Conservation (phyloP, 2,888 invertebrate species). For the Lasioglossum zephyrum region DNA sequence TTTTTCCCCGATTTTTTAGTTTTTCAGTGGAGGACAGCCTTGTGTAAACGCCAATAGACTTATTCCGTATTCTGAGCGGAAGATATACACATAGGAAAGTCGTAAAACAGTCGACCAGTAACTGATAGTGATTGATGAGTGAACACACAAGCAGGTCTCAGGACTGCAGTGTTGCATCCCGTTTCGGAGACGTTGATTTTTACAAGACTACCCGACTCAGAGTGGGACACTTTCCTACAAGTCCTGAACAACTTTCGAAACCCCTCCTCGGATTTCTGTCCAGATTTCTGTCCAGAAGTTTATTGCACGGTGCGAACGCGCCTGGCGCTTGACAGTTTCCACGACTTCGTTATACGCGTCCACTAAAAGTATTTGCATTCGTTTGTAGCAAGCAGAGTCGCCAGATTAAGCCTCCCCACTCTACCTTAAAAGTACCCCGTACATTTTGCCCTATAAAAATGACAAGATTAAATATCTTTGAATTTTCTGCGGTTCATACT, state of each 20-base stretch:
- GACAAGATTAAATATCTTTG: too few species aligned
- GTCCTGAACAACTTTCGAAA: not conserved
- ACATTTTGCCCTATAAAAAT: too few species aligned
- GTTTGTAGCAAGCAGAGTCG: not conserved
- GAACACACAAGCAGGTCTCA: not conserved
- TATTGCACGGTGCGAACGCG: not conserved
- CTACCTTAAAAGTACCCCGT: too few species aligned
- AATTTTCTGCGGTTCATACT: too few species aligned
- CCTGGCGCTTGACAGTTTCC: not conserved
- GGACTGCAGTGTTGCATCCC: not conserved
- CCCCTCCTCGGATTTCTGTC: not conserved
- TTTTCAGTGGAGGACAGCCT: not conserved
- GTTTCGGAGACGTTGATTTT: conserved; percentile 7
- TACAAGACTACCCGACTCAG: not conserved
- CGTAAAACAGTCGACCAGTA: not conserved
- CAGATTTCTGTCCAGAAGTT: not conserved
- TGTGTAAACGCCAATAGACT: not conserved
- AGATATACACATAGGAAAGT: not conserved
- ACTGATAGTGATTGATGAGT: not conserved
- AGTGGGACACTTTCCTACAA: conserved; percentile 11
- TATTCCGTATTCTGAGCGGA: not conserved
- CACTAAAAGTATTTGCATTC: not conserved
- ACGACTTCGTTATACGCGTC: not conserved
- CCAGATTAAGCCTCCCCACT: too few species aligned
- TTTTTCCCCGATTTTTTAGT: not conserved